Evolutionary conservation across 1,140 invertebrate genomes (phyloP), one percentile per base, ranked within the genome.

Genomic region (Macrotrachela quadricornifera): DNA sequence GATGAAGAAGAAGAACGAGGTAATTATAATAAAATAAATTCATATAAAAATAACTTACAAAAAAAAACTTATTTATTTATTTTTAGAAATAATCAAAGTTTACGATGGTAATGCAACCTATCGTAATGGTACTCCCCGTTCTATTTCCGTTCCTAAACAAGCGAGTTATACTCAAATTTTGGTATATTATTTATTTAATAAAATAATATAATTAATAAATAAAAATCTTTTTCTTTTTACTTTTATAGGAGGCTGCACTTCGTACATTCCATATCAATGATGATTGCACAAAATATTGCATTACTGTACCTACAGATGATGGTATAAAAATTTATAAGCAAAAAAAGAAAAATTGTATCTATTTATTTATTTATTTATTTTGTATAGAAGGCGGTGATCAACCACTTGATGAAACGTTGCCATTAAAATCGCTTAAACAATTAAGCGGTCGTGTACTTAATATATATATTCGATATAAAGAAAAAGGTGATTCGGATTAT

Each of bases 21-120:
- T 30, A 30, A 30, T 30, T 30, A 2, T 4, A 30, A 30, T 2
- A 30, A 30, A 4, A 2, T 30, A 30, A 30, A 30, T 8, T 4
- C 8, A 30, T 30, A 4, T 8, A 8, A 30, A 30, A 2, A 30
- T 8, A 30, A 30, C n/a, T n/a, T n/a, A n/a, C n/a, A 8, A 30
- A 8, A 30, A 30, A 8, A 30, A 30, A 4, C 21, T 30, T 30
- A 30, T 30, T 4, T 30, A 4, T 8, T 30, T 30, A 2, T 2
- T 30, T 30, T 44, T 71, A 86, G 86, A 90, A 72, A 77, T 81
- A 61, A 80, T 94, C 52, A 90, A 92, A 75, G 88, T 97, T 53
- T 97, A 86, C 71, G 92, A 99, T 74, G 92, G 92, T 51, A 91
- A 96, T 71, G 83, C 78, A 64, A 91, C 90, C 51, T 75, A 88